Evolutionary conservation across 2,888 invertebrate genomes (phyloP), one percentile per base, ranked within the genome.

Genomic region (Didymodactylos carnosus): DNA sequence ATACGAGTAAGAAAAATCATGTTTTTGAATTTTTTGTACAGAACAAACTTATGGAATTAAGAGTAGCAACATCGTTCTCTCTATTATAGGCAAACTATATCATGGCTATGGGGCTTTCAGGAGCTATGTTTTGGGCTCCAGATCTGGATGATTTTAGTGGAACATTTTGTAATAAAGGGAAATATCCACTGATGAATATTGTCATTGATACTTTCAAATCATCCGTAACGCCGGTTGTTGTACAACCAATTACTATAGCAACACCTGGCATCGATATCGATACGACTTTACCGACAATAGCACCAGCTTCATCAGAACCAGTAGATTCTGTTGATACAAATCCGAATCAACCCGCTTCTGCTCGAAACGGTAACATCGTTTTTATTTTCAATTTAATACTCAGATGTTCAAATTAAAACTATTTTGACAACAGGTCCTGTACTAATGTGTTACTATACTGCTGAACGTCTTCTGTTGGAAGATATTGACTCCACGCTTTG

Each of bases 121-220:
- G 73, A 70, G 73, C 43, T 7, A 70, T 73, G 70, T 8, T 73
- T n/a, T 73, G 73, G 73, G 53, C 51, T 39, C 39, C 70, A 7
- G 53, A 53, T 73, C 39, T 73, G 14, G 73, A 73, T 41, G 73
- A 73, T 70, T 73, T 73, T 53, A 70, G 46, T 29, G 73, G 73
- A 23, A 27, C 29, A n/a, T 73, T 70, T 70, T 73, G 73, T 41
- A 41, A 53, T 73, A 40, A 69, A 40, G 73, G 73, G n/a, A 70
- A 49, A 40, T 73, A 73, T 71, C 73, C 73, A 8, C 25, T 73
- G 14, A 39, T 73, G 11, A 73, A 73, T 71, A 51, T 69, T 16
- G 69, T 72, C 29, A 25, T n/a, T 49, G 25, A 49, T 25, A 23
- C 25, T 49, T 25, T 49, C 25, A 23, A 25, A 49, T 11, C 49